These are phyloP conservation scores for Sinhomidia bicolor DNA, from an alignment of 2,888 invertebrate species.

Conservation along the genomic window DNA sequence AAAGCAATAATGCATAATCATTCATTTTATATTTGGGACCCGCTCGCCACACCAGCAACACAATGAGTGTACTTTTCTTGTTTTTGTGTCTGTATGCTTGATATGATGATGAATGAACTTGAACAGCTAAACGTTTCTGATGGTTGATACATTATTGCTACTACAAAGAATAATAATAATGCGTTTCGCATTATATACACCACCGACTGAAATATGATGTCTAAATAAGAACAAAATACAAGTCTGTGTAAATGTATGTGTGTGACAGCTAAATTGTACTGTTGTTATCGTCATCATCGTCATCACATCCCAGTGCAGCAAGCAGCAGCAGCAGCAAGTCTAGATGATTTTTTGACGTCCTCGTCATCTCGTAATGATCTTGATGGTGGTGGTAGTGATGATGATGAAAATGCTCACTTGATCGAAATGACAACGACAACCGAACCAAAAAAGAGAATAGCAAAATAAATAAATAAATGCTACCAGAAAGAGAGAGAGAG, in stretches of 20 bases:
- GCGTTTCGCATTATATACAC: not conserved
- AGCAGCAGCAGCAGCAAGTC: too few relatives aligned
- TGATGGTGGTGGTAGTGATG: constrained; percentile 34
- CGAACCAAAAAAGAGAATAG: constrained; percentile 10
- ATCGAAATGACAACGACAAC: constrained; percentile 36
- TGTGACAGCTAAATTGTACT: constrained; percentile 43
- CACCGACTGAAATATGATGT: not conserved
- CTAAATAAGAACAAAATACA: constrained; percentile 27
- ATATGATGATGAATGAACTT: constrained; percentile 16
- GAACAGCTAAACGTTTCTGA: not conserved
- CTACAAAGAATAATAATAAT: not conserved
- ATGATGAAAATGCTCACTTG: constrained; percentile 50
- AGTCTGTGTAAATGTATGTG: not conserved
- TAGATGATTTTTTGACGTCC: constrained; percentile 57
- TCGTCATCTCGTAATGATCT: constrained; percentile 53
- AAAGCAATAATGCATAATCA: constrained; percentile 12
- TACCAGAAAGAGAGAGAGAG: too few relatives aligned
- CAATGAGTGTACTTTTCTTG: not conserved
- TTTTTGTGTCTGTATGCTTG: not conserved
- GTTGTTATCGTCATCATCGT: not conserved
- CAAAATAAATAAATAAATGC: constrained; percentile 20
- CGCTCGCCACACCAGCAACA: too few relatives aligned
- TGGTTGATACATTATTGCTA: not conserved
- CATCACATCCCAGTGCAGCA: not conserved
- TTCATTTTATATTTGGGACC: not conserved